Evolutionary conservation across 2,113 vertebrate genomes (phyloP).

Genomic region (Cottus gobio): DNA sequence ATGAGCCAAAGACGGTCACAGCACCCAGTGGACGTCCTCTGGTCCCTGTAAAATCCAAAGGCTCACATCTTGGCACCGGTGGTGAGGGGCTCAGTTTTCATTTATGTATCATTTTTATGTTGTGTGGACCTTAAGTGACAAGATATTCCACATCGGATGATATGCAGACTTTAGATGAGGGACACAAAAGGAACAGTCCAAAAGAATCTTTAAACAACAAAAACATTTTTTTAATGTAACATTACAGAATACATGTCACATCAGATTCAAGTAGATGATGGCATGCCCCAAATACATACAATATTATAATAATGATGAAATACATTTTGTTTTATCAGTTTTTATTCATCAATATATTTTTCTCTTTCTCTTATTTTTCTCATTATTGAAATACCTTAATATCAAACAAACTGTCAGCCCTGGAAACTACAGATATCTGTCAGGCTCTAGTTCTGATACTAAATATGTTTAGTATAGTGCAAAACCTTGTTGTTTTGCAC

Average conservation of each 20-base stretch:
- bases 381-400: not conserved
- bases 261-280: not conserved
- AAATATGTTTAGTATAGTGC: slow-evolving; percentile 39
- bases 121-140: not conserved
- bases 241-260: not conserved
- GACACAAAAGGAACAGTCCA: not conserved
- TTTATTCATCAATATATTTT: not conserved
- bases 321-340: not conserved
- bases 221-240: not conserved
- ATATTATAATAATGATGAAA: not conserved
- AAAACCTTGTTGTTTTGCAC: slow-evolving; percentile 28
- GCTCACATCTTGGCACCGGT: slow-evolving; percentile 1
- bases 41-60: not conserved
- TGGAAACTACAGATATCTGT: slow-evolving; percentile 15
- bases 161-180: not conserved
- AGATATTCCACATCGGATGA: not conserved
- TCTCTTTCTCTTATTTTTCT: not conserved
- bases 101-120: not conserved
- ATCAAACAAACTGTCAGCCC: not conserved
- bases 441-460: slow-evolving; percentile 9
- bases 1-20: slow-evolving; percentile 1
- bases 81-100: slow-evolving; percentile 38
- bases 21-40: slow-evolving; percentile 3
- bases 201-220: not conserved
- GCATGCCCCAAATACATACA: not conserved